phyloP scores from a whole-genome alignment of 2,113 vertebrate genomes.

The Phrynosoma blainvillii region DNA sequence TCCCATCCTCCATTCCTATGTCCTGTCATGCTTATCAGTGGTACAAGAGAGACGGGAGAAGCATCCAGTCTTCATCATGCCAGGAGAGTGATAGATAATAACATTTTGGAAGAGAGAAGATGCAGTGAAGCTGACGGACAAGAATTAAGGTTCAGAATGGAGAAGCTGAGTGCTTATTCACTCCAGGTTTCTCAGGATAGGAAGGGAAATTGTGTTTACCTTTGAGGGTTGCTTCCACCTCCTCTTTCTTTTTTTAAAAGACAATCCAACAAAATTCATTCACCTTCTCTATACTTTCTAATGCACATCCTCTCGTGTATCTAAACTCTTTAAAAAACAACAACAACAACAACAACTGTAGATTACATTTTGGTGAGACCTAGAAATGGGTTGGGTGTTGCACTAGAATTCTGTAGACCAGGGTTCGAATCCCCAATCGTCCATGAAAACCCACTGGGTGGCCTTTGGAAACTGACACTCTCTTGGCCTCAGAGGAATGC shows the following conservation, averaged over 20 bases:
- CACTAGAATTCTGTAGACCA: too few relatives aligned
- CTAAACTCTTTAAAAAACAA: conserved; percentile 11
- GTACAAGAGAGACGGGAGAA: conserved; percentile 61
- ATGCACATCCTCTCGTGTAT: not conserved
- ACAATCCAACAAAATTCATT: conserved; percentile 38
- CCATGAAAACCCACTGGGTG: too few relatives aligned
- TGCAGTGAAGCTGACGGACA: conserved; percentile 58
- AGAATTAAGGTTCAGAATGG: conserved; percentile 63
- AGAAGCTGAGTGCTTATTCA: conserved; percentile 58
- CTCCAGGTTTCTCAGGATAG: conserved; percentile 51
- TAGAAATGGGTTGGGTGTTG: too few relatives aligned
- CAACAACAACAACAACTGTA: not conserved
- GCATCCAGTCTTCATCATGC: conserved; percentile 59
- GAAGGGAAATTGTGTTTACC: conserved; percentile 38
- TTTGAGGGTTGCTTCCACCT: not conserved
- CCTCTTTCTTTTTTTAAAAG: not conserved
- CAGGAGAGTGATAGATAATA: conserved; percentile 72
- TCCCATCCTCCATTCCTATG: conserved; percentile 65
- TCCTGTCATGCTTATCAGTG: conserved; percentile 73
- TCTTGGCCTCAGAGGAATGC: too few relatives aligned
- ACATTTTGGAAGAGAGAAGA: conserved; percentile 56
- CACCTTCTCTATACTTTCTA: not conserved
- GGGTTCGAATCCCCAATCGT: too few relatives aligned
- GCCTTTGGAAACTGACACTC: too few relatives aligned
- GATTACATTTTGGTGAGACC: not conserved